phyloP scores from a whole-genome alignment of 2,888 invertebrate species.

The Hymenopus coronatus region DNA sequence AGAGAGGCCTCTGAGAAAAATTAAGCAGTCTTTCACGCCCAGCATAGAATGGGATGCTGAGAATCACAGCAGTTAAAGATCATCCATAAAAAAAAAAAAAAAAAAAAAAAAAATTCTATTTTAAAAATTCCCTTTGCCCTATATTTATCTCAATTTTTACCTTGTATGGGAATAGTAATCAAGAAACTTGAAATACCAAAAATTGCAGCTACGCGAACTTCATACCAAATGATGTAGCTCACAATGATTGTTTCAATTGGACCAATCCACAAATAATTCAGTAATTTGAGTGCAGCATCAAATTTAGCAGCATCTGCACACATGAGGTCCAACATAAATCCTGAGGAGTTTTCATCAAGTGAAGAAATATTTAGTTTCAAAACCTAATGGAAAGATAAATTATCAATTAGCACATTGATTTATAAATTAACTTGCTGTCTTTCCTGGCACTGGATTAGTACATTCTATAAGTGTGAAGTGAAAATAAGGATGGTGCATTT shows the following conservation, averaged over 20 bases:
- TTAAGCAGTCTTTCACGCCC: too few species aligned
- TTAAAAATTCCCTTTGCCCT: too few species aligned
- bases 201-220: slow-evolving; percentile 65
- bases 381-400: slow-evolving; percentile 42
- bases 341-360: slow-evolving; percentile 75
- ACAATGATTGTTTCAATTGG: slow-evolving; percentile 78
- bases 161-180: slow-evolving; percentile 71
- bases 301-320: slow-evolving; percentile 94
- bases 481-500: too few species aligned
- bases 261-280: slow-evolving; percentile 90
- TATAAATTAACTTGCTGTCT: too few species aligned
- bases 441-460: too few species aligned
- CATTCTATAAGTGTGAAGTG: too few species aligned
- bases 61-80: too few species aligned
- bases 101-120: too few species aligned
- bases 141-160: slow-evolving; percentile 41
- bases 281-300: slow-evolving; percentile 82
- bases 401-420: too few species aligned
- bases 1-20: too few species aligned
- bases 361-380: slow-evolving; percentile 75
- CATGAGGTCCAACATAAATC: slow-evolving; percentile 76
- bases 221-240: slow-evolving; percentile 70
- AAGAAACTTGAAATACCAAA: slow-evolving; percentile 69
- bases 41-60: too few species aligned
- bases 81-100: too few species aligned